Conservation (phyloP, 2,888 invertebrate species). For the Ochropleura plecta region DNA sequence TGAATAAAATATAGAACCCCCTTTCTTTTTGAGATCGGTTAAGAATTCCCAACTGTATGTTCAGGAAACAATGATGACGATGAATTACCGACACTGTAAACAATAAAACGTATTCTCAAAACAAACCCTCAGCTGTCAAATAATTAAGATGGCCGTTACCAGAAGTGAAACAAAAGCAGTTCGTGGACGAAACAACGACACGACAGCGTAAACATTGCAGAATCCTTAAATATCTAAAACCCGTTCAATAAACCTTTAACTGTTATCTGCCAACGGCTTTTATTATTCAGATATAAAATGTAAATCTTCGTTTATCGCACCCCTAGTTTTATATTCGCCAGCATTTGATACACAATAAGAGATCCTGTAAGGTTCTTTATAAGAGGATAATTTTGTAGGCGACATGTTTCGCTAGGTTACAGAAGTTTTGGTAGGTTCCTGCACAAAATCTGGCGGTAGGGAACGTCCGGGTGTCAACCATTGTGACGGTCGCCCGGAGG, state of each 20-base stretch:
- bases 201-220: not conserved
- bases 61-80: not conserved
- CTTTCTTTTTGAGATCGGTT: no score
- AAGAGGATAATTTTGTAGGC: not conserved
- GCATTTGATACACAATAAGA: slow-evolving; percentile 27
- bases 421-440: no score
- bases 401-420: not conserved
- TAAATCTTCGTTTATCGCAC: slow-evolving; percentile 38
- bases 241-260: slow-evolving; percentile 29
- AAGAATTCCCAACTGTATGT: not conserved
- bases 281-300: slow-evolving; percentile 46
- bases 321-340: slow-evolving; percentile 36
- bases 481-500: no score
- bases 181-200: not conserved
- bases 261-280: slow-evolving; percentile 37
- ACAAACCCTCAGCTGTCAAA: not conserved
- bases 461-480: no score
- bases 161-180: not conserved
- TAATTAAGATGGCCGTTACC: not conserved
- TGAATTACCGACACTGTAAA: not conserved
- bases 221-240: not conserved
- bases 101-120: not conserved
- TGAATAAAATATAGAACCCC: no score
- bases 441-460: no score
- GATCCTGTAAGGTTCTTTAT: slow-evolving; percentile 2